Base-by-base conservation (phyloP, 1,140 invertebrate genomes). In the Batillaria attramentaria region DNA sequence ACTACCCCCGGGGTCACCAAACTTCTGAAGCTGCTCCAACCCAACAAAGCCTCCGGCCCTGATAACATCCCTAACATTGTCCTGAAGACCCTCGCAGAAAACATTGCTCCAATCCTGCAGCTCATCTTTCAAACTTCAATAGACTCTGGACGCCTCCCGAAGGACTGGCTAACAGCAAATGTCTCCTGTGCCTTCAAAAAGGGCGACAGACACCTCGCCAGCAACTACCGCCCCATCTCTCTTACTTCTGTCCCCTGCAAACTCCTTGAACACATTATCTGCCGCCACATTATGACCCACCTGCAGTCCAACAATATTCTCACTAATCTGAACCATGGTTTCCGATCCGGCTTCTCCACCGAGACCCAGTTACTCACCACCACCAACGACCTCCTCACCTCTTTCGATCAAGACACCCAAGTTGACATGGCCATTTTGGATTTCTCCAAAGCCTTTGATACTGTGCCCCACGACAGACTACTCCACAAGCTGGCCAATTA, bases 381-480 rank as follows among this genome's bases (percentile, higher is more conserved):
- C 5, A 4, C 57, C 31, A 60, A 80, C 54, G 79, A 80, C 72
- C 57, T 80, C 35, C 28, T 68, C 35, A 33, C 24, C 20, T 68
- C 66, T 20, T 39, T 41, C 37, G 66, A 68, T 20, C 35, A 35
- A 35, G 20, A n/a, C 8, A 68, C 24, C 6, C 66, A 68, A 41
- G 28, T n/a, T 10, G 66, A 68, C 42, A 39, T 68, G 16, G 66
- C 28, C 13, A 68, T 68, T 5, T 33, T 68, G 35, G 66, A 60
- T 54, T 41, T 60, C 2, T 66, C 74, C 8, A 66, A 50, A 50
- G 62, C 62, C n/a, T 66, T 66, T 24, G 81, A 79, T 62, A 81
- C 66, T 24, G 81, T 83, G 0, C 79, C 80, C 6, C 81, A 81
- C 39, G 24, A n/a, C n/a, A n/a, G n/a, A n/a, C n/a, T n/a, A n/a